Base-by-base conservation (phyloP, 2,888 invertebrate genomes). In the Rotaria sp. region DNA sequence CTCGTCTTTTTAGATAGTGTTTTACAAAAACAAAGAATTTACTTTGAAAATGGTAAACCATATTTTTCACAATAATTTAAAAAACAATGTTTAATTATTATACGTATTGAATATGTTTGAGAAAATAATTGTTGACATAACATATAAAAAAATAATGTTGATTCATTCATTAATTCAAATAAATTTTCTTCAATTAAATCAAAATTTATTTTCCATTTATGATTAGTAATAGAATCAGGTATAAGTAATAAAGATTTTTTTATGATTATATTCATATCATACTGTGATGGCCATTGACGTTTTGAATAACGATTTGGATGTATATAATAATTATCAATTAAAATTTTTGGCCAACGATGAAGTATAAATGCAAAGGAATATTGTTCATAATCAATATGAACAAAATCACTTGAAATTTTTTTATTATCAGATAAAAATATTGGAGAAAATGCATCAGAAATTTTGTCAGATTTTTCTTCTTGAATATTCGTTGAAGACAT, bases 51-150 rank as follows among this genome's bases (percentile, higher is more conserved):
- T 80, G 80, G 80, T n/a, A 80, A 15, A 45, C 80, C 80, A 45
- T 80, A 80, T 80, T 80, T 80, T 80, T 80, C 80, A 45, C 45
- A 80, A 80, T 80, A 80, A 80, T 80, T 80, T 26, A 80, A 45
- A 80, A 80, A 80, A 45, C 45, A 45, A 80, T 80, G 80, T 45
- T 80, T 80, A 5, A 80, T 45, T 13, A 41, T 2, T 26, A 41
- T 5, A 41, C 80, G 80, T 45, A 11, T 80, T 2, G 41, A 24
- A 80, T 45, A 80, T 26, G 41, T 80, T 45, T 18, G 5, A 13
- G 80, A 41, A 45, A 80, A 80, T 45, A 80, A n/a, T 45, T 80
- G 80, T 80, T 45, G 45, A 80, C 80, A 45, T 38, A 80, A 35
- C 13, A 45, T 80, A 45, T 80, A 80, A 13, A 80, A 26, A 80